These are phyloP conservation scores for Myotis findleyi DNA, from an alignment of 2,797 vertebrate genomes.

Conservation along the genomic window DNA sequence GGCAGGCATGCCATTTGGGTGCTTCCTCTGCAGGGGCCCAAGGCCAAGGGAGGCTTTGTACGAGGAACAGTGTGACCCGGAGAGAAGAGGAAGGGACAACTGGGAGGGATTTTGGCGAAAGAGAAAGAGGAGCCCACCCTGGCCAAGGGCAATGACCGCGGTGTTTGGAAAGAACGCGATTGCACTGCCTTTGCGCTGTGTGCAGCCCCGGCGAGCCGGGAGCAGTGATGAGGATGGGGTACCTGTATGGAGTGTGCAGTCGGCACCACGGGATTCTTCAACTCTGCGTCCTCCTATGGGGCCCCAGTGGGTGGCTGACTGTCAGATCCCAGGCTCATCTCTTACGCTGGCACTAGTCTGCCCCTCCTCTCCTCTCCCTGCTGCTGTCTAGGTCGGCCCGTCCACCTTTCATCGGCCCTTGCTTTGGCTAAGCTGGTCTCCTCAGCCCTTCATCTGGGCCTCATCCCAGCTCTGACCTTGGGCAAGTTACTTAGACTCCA, in stretches of 20 bases:
- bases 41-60: neutral
- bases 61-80: neutral
- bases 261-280: neutral
- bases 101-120: rapidly evolving
- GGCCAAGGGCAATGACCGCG: rapidly evolving
- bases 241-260: neutral
- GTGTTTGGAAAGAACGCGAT: rapidly evolving
- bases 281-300: neutral
- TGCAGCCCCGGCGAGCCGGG: rapidly evolving
- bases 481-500: neutral
- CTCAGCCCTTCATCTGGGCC: neutral
- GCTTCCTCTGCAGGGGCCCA: neutral
- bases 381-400: too few relatives aligned
- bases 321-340: neutral
- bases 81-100: neutral
- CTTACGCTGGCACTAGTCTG: neutral
- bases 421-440: neutral
- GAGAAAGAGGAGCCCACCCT: neutral
- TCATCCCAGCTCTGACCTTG: neutral
- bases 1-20: rapidly evolving
- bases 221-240: too few relatives aligned
- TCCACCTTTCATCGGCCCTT: neutral
- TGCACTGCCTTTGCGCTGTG: rapidly evolving
- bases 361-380: neutral
- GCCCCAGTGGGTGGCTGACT: neutral